phyloP scores from a whole-genome alignment of 2,797 vertebrate genomes.

The Crypturellus tataupa region DNA sequence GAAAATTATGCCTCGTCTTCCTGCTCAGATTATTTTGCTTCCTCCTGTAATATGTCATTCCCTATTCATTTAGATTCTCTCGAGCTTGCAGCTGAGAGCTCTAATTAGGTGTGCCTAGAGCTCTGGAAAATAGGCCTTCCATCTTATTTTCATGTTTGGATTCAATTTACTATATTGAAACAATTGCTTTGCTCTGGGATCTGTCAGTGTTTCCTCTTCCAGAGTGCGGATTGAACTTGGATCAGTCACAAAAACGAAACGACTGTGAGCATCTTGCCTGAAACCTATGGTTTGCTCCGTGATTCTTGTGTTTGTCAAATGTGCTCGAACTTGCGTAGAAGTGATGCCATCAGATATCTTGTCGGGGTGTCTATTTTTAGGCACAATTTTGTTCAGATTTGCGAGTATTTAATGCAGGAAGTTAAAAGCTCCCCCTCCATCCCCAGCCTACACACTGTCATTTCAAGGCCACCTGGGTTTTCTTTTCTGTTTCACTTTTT shows the following conservation, averaged over 20 bases:
- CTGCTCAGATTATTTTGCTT: not conserved
- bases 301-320: not conserved
- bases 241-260: constrained; percentile 12
- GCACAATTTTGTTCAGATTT: not conserved
- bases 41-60: not conserved
- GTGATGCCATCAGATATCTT: not conserved
- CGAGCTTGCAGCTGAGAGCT: not conserved
- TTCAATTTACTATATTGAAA: constrained; percentile 42
- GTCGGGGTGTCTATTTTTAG: constrained; percentile 25
- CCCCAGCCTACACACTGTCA: not conserved
- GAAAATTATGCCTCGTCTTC: not conserved
- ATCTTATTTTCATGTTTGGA: constrained; percentile 54
- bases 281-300: not conserved
- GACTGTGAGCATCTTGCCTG: not conserved
- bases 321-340: not conserved
- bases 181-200: constrained; percentile 15
- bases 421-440: constrained; percentile 26
- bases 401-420: constrained; percentile 36
- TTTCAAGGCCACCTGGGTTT: constrained; percentile 15
- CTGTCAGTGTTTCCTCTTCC: constrained; percentile 31
- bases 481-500: constrained; percentile 12
- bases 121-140: constrained; percentile 32
- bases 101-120: constrained; percentile 48
- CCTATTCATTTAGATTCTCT: not conserved
- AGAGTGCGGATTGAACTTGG: not conserved